Evolutionary conservation across 2,888 invertebrate genomes (phyloP), one percentile per base, ranked within the genome.

Genomic region (Amblyjoppa fuscipennis): DNA sequence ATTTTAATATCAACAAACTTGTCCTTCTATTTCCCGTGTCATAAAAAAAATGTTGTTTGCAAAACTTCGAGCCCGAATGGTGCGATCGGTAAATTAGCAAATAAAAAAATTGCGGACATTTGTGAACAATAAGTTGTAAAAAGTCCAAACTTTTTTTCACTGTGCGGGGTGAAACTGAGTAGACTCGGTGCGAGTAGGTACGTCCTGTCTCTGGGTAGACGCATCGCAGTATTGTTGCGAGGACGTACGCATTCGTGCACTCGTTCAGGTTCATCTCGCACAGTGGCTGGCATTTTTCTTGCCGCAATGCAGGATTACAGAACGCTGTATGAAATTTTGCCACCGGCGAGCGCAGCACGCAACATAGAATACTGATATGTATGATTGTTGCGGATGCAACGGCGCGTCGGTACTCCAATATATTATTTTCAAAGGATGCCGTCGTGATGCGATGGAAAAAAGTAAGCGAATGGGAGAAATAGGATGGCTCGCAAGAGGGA

Each of bases 271-370:
- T 59, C 9, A 13, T 11, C 38, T 82, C 84, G 76, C 74, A 81
- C 82, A 41, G 11, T 41, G 84, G 49, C 75, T 68, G 76, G 77
- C 66, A 78, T 86, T 87, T 86, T 87, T 86, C 90, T 90, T 91
- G 90, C 90, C 89, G 90, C 91, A 90, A 83, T 90, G 90, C 89
- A 88, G 89, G 77, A 82, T 83, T 83, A 89, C 78, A 79, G 73
- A 85, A 76, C 77, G 53, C 53, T 56, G 75, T 70, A 69, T 69
- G 59, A 66, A 74, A 61, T 74, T 75, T 74, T 73, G 61, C 68
- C 64, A 49, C 69, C 74, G 61, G 59, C 73, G 59, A 79, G 79
- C 61, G 61, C 69, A 51, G 41, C 51, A 75, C 68, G 73, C 41
- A 74, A 45, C 74, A 64, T 64, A 71, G 45, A 41, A 53, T 64